Conservation (phyloP, 2,797 vertebrate genomes). For the Micropoecilia bifurca region DNA sequence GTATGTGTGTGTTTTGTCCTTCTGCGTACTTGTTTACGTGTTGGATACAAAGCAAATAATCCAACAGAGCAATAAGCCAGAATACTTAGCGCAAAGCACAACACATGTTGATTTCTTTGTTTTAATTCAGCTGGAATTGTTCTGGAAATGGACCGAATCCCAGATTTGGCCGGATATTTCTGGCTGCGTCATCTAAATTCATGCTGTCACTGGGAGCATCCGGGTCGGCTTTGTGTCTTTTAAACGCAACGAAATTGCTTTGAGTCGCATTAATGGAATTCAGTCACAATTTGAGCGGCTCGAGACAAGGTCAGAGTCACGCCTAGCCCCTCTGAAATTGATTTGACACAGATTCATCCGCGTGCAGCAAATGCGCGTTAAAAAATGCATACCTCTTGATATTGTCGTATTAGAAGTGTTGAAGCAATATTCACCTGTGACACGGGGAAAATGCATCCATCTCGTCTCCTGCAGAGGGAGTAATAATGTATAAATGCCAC, state of each 20-base stretch:
- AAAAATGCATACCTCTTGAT: constrained; percentile 69
- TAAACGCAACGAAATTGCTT: constrained; percentile 63
- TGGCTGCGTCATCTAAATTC: constrained; percentile 35
- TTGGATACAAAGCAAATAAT: constrained; percentile 37
- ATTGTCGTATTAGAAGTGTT: constrained; percentile 57
- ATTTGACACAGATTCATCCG: constrained; percentile 70
- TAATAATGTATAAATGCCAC: constrained; percentile 7
- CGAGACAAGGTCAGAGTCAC: constrained; percentile 67
- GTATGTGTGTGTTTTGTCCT: constrained; percentile 19
- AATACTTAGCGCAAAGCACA: constrained; percentile 46
- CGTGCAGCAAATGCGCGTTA: constrained; percentile 56
- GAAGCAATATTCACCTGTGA: constrained; percentile 50
- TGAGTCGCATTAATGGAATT: constrained; percentile 65
- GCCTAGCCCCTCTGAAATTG: constrained; percentile 72
- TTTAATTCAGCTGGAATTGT: constrained; percentile 32
- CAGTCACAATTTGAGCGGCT: constrained; percentile 52
- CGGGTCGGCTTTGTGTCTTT: constrained; percentile 56
- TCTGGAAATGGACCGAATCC: constrained; percentile 28
- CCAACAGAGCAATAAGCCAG: constrained; percentile 55
- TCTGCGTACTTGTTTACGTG: neutral
- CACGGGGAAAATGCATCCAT: constrained; percentile 24
- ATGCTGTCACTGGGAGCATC: constrained; percentile 29
- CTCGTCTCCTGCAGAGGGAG: constrained; percentile 1
- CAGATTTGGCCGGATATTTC: constrained; percentile 41
- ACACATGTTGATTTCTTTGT: constrained; percentile 40